Percentiles rank a stretch among this genome's conserved stretches.
Evolutionary conservation across 2,888 invertebrate species (phyloP).

Genomic region (Actias luna): DNA sequence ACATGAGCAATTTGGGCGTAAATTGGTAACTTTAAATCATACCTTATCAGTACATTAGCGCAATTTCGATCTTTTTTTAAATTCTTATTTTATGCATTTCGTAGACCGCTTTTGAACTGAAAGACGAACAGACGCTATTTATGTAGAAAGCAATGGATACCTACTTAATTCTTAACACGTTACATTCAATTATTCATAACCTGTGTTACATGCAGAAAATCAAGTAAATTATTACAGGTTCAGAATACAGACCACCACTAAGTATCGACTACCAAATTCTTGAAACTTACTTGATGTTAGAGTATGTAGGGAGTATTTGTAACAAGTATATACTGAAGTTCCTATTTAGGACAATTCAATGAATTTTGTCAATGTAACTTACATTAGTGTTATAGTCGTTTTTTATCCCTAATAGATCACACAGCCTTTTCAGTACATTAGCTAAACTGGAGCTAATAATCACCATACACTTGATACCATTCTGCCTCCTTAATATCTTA

Average conservation of each 20-base stretch:
- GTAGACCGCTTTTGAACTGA: too few species aligned
- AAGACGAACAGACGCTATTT: too few species aligned
- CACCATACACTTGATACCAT: not conserved
- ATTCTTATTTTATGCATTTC: too few species aligned
- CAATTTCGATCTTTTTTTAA: too few species aligned
- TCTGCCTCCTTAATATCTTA: not conserved
- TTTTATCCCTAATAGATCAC: conserved; percentile 10
- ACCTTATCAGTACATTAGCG: too few species aligned
- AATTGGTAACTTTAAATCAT: too few species aligned
- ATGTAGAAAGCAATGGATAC: too few species aligned
- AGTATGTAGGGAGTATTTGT: not conserved
- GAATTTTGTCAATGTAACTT: not conserved
- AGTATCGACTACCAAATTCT: not conserved
- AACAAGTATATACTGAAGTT: conserved; percentile 4
- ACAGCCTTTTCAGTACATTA: conserved; percentile 22
- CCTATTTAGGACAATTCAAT: not conserved
- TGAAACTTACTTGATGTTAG: not conserved
- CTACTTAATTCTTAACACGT: too few species aligned
- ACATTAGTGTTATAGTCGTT: not conserved
- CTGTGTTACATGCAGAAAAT: too few species aligned
- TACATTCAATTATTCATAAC: too few species aligned
- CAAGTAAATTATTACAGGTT: too few species aligned
- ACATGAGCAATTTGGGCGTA: too few species aligned
- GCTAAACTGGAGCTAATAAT: not conserved
- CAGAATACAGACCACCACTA: not conserved